These are phyloP conservation scores for Nerophis ophidion DNA, from an alignment of 2,113 vertebrate genomes.

Conservation along the genomic window DNA sequence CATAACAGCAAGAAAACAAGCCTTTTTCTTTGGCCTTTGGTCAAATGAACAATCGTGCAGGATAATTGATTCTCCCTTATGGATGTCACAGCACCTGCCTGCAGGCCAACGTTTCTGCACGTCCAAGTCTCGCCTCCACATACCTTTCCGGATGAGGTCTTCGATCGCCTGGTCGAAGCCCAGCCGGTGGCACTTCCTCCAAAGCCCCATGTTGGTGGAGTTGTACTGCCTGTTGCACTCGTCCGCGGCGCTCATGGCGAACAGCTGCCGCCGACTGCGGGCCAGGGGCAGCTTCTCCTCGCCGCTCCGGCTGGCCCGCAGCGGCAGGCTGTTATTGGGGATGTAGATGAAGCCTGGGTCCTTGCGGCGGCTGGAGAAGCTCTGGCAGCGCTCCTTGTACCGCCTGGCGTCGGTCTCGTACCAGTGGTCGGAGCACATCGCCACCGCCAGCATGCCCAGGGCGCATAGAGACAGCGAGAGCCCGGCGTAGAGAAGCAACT, in stretches of 20 bases:
- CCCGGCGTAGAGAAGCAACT: conserved; percentile 95
- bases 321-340: conserved; percentile 96
- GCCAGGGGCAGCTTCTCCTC: conserved; percentile 84
- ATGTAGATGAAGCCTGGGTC: conserved; percentile 99
- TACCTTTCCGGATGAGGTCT: conserved; percentile 93
- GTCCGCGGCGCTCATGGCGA: conserved; percentile 92
- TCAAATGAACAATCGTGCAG: conserved; percentile 14
- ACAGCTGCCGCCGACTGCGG: conserved; percentile 91
- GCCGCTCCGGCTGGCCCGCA: conserved; percentile 85
- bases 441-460: conserved; percentile 96
- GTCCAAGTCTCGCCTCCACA: no score
- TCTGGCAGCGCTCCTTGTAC: conserved; percentile 93
- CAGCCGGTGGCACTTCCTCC: conserved; percentile 92
- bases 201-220: conserved; percentile 98
- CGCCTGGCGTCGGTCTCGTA: conserved; percentile 97
- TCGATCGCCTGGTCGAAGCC: conserved; percentile 92
- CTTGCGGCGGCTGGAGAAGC: conserved; percentile 90
- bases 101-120: background rate
- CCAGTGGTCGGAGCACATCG: conserved; percentile 98
- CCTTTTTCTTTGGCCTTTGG: conserved; percentile 29
- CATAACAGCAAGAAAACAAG: background rate
- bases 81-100: background rate
- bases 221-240: conserved; percentile 96
- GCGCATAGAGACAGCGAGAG: conserved; percentile 95
- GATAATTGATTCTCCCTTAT: background rate